These are phyloP conservation scores for Podiceps cristatus DNA, from an alignment of 2,113 vertebrate genomes.

Conservation along the genomic window DNA sequence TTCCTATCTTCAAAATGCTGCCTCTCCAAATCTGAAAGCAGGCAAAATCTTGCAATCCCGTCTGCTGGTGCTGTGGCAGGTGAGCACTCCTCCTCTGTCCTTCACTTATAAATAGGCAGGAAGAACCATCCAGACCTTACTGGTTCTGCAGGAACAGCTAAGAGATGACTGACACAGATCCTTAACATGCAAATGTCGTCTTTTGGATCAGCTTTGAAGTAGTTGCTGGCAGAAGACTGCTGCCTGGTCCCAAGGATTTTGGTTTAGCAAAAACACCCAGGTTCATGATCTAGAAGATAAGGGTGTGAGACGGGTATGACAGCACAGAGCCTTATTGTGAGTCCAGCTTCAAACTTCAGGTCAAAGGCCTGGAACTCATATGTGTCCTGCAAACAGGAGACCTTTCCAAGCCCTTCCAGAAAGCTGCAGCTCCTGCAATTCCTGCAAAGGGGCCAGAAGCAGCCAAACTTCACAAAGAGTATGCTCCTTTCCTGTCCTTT, in stretches of 20 bases:
- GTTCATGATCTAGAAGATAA: not conserved
- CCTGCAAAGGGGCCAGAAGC: not conserved
- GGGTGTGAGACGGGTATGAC: not conserved
- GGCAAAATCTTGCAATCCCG: not conserved
- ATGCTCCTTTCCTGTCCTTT: not conserved
- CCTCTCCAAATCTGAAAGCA: not conserved
- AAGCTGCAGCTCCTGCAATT: not conserved
- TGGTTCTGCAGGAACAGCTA: not conserved
- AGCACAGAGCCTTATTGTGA: not conserved
- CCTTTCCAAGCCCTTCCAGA: not conserved
- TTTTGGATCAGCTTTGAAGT: not conserved
- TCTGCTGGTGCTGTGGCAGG: not conserved
- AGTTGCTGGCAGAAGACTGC: not conserved
- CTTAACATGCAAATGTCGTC: not conserved
- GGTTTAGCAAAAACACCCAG: not conserved
- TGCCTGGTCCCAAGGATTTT: not conserved
- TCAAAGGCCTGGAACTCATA: not conserved
- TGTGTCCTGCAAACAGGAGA: not conserved
- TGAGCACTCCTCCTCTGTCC: not conserved
- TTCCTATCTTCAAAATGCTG: not conserved
- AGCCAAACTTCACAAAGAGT: not conserved
- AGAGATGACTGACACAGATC: not conserved
- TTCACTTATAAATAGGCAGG: not conserved
- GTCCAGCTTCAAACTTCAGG: not conserved
- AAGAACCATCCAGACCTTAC: not conserved